A percentile compares a stretch with the other conserved stretches of the same genome.
Evolutionary conservation across 1,140 invertebrate species (phyloP).

Genomic region (Temnothorax longispinosus): DNA sequence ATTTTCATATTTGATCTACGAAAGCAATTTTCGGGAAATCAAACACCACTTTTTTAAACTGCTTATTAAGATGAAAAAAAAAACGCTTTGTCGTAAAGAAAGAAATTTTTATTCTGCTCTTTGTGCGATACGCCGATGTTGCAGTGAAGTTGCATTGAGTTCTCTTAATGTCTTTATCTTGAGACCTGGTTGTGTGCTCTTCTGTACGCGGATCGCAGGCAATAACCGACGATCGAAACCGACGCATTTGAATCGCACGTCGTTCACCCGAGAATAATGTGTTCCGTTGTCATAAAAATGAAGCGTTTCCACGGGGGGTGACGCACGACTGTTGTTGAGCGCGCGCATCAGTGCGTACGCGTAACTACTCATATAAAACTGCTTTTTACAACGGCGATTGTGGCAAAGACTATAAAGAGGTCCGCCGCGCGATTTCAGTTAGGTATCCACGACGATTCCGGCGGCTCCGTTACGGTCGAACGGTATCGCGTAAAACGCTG

Average conservation of each 20-base stretch:
- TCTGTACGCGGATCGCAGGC: neutral
- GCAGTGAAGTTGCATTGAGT: neutral
- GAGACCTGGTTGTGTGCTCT: neutral
- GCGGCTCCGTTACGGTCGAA: slow-evolving; percentile 22
- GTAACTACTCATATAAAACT: slow-evolving; percentile 34
- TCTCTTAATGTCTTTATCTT: neutral
- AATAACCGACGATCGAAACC: slow-evolving; percentile 21
- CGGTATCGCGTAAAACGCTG: slow-evolving; percentile 19
- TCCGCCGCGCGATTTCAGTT: slow-evolving; percentile 8
- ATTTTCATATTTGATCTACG: neutral
- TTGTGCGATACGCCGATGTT: too few relatives aligned
- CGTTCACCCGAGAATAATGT: slow-evolving; percentile 30
- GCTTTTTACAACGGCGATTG: slow-evolving; percentile 26
- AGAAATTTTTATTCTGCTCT: neutral
- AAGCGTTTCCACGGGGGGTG: neutral
- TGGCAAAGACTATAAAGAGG: slow-evolving; percentile 26
- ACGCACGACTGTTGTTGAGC: slow-evolving; percentile 17
- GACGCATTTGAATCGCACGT: slow-evolving; percentile 30
- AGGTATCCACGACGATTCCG: slow-evolving; percentile 2
- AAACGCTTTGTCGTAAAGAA: neutral
- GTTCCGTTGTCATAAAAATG: slow-evolving; percentile 36
- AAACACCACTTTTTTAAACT: neutral
- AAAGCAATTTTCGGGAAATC: neutral
- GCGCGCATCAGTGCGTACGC: slow-evolving; percentile 27
- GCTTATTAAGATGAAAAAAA: neutral